These are phyloP conservation scores for Chrysochloris asiatica DNA, from an alignment of 2,113 vertebrate genomes.

Conservation along the genomic window DNA sequence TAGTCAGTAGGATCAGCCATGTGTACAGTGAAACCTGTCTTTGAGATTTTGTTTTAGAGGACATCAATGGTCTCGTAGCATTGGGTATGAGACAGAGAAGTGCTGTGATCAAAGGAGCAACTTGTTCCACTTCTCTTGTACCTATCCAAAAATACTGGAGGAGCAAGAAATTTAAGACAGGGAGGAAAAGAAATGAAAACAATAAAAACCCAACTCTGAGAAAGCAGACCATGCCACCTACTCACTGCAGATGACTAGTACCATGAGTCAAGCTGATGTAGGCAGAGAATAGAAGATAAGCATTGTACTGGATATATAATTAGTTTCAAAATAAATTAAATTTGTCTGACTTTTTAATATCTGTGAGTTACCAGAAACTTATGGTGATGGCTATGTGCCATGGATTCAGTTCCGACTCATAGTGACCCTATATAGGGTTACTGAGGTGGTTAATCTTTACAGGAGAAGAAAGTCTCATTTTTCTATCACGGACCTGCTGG, in stretches of 20 bases:
- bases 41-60: background rate
- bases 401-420: too few relatives aligned
- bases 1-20: background rate
- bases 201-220: background rate
- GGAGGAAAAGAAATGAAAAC: background rate
- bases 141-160: background rate
- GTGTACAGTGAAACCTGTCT: background rate
- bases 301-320: background rate
- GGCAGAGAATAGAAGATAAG: background rate
- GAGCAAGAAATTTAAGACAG: background rate
- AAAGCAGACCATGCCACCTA: background rate
- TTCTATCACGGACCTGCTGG: too few relatives aligned
- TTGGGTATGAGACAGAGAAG: background rate
- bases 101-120: background rate
- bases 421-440: too few relatives aligned
- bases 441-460: too few relatives aligned
- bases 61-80: background rate
- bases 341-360: background rate
- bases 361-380: background rate
- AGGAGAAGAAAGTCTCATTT: too few relatives aligned
- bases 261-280: background rate
- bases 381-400: too few relatives aligned
- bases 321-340: background rate
- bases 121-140: background rate
- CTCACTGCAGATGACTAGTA: accelerated